Conservation (phyloP, 2,113 vertebrate species). For the Coregonus clupeaformis region DNA sequence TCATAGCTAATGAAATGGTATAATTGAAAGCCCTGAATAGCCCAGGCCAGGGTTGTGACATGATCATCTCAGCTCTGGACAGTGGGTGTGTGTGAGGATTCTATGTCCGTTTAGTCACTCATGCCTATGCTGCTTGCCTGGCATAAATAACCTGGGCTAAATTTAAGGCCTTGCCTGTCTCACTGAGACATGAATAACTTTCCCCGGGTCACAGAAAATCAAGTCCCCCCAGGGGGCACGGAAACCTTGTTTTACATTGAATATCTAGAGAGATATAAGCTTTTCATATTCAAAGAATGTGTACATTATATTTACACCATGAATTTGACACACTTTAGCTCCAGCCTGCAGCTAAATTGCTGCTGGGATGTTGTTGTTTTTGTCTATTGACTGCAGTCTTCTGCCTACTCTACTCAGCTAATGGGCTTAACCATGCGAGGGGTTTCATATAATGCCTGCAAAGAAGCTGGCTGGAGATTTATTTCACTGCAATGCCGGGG, state of each 20-base stretch:
- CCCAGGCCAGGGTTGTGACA: background rate
- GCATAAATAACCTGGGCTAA: slow-evolving; percentile 65
- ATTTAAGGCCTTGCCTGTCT: slow-evolving; percentile 59
- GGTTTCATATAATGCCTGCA: slow-evolving; percentile 20
- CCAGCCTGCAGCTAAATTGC: background rate
- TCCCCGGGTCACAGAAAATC: slow-evolving; percentile 21
- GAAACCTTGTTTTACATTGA: slow-evolving; percentile 4
- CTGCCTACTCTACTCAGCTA: slow-evolving; percentile 24
- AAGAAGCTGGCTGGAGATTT: slow-evolving; percentile 13
- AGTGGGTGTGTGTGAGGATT: slow-evolving; percentile 1
- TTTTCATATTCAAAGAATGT: background rate
- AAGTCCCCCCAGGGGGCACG: background rate
- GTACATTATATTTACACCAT: background rate
- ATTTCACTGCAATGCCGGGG: slow-evolving; percentile 31
- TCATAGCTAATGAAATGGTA: background rate
- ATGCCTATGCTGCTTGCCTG: slow-evolving; percentile 25
- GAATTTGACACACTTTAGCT: background rate
- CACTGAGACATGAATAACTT: slow-evolving; percentile 58
- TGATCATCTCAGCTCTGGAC: slow-evolving; percentile 15
- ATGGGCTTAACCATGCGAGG: slow-evolving; percentile 25
- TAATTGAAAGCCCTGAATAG: background rate
- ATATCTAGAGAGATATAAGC: background rate
- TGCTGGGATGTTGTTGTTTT: background rate
- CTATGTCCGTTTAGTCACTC: slow-evolving; percentile 39
- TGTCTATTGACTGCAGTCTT: slow-evolving; percentile 16